These are phyloP conservation scores for Oeneis ivallda DNA, from an alignment of 2,888 invertebrate species.

Conservation along the genomic window DNA sequence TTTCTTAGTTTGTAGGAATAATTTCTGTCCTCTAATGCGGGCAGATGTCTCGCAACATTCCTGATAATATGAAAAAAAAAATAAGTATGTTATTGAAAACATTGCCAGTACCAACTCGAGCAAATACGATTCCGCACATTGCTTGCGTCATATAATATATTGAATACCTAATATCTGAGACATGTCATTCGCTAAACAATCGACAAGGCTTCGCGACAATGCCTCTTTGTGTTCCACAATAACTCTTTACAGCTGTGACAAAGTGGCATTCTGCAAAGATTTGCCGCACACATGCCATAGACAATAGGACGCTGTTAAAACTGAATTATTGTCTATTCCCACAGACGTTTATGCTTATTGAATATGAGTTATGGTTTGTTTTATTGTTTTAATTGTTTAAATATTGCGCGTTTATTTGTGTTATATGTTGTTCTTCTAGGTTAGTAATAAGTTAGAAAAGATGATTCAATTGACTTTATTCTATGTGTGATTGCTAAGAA, in stretches of 20 bases:
- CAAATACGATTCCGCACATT: constrained; percentile 24
- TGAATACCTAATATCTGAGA: constrained; percentile 39
- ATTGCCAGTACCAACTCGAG: background rate
- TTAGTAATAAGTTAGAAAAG: background rate
- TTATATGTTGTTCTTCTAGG: background rate
- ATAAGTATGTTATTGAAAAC: background rate
- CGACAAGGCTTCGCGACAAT: constrained; percentile 68
- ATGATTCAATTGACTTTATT: background rate
- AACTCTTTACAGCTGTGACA: constrained; percentile 69
- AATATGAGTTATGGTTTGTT: constrained; percentile 52
- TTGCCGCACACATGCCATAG: constrained; percentile 58
- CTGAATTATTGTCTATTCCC: constrained; percentile 61
- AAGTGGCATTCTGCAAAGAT: constrained; percentile 71
- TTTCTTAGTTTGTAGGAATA: too few species aligned
- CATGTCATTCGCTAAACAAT: constrained; percentile 54
- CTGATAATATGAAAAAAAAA: too few species aligned
- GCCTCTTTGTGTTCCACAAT: constrained; percentile 65
- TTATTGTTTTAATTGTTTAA: constrained; percentile 47
- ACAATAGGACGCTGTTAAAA: constrained; percentile 48
- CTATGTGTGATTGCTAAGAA: background rate
- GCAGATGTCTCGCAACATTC: too few species aligned
- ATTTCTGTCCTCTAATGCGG: too few species aligned
- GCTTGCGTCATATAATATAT: constrained; percentile 36
- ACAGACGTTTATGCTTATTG: constrained; percentile 53
- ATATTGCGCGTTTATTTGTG: constrained; percentile 21